Conservation (phyloP, 1,140 invertebrate species). For the Nymphalis io region DNA sequence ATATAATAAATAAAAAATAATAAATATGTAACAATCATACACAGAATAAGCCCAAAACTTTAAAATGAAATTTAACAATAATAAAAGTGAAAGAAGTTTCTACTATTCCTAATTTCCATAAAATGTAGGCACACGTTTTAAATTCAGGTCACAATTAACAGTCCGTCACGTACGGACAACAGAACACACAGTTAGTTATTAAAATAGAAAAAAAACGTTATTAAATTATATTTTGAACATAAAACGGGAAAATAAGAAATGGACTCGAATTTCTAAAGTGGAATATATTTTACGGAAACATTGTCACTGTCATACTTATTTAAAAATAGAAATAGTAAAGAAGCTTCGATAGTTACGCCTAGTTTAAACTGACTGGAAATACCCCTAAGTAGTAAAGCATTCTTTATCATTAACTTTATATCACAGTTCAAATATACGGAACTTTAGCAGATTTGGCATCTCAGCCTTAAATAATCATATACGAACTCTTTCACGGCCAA, state of each 20-base stretch:
- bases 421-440: no score
- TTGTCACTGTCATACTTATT: neutral
- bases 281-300: neutral
- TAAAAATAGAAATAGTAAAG: neutral
- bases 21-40: neutral
- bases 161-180: conserved; percentile 3
- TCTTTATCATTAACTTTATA: no score
- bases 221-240: neutral
- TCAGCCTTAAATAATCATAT: no score
- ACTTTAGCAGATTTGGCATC: no score
- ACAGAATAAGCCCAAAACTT: neutral
- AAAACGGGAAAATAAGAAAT: neutral
- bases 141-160: conserved; percentile 6
- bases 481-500: no score
- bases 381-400: no score
- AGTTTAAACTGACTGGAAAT: no score
- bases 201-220: neutral
- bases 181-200: neutral
- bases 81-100: neutral
- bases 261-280: neutral
- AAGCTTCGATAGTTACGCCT: no score
- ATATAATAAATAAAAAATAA: neutral
- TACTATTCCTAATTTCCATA: neutral
- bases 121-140: neutral
- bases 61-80: neutral